These are phyloP conservation scores for Stramonita haemastoma DNA, from an alignment of 2,888 invertebrate genomes.

Conservation along the genomic window DNA sequence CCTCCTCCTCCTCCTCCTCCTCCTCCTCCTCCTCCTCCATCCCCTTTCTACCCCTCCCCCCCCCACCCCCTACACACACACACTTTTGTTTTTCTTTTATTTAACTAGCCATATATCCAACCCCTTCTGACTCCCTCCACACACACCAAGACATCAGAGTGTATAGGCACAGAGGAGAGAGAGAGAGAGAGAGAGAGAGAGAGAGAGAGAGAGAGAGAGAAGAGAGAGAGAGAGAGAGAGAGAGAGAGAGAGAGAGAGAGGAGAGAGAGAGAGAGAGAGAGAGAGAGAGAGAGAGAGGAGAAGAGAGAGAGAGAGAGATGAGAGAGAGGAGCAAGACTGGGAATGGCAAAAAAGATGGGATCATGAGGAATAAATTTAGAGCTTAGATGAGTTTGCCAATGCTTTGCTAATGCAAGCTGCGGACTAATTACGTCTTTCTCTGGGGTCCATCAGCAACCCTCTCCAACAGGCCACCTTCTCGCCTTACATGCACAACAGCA, in stretches of 20 bases:
- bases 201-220: background rate
- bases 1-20: background rate
- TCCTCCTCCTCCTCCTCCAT: background rate
- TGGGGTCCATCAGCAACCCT: background rate
- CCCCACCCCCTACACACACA: background rate
- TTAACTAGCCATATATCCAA: background rate
- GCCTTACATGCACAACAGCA: background rate
- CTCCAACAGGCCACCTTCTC: background rate
- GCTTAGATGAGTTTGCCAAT: constrained; percentile 40
- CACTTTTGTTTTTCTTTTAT: background rate
- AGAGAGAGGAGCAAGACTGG: too few relatives aligned
- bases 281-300: background rate
- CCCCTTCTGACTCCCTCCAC: background rate
- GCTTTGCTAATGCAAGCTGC: constrained; percentile 32
- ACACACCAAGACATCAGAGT: background rate
- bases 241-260: background rate
- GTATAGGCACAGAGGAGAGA: background rate
- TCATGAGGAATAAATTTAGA: constrained; percentile 41
- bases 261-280: background rate
- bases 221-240: background rate
- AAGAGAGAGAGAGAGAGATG: background rate
- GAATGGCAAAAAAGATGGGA: background rate
- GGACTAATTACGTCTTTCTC: constrained; percentile 37
- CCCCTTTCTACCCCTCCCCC: background rate
- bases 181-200: background rate